phyloP scores from a whole-genome alignment of 1,140 invertebrate species.

The Gonioctena quinquepunctata region DNA sequence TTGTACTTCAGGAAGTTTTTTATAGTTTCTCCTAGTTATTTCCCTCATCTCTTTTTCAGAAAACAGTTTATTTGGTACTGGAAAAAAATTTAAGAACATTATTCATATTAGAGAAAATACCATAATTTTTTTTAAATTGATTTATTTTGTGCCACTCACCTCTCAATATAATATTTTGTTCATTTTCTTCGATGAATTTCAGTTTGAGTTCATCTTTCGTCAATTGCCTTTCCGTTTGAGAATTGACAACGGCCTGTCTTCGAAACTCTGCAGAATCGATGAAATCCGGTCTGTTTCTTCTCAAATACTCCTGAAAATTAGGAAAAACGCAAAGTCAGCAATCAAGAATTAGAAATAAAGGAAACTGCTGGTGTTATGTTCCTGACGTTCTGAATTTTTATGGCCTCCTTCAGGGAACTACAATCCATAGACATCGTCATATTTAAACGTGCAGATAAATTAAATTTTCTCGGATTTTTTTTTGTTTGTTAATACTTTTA shows the following conservation, averaged over 20 bases:
- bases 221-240: constrained; percentile 40
- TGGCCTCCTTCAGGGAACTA: too few species aligned
- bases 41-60: constrained; percentile 48
- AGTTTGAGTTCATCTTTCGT: constrained; percentile 43
- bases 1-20: constrained; percentile 50
- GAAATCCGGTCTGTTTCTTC: constrained; percentile 47
- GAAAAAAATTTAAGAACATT: too few species aligned
- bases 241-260: constrained; percentile 40
- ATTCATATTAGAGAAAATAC: too few species aligned
- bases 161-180: not conserved
- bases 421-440: too few species aligned
- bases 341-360: too few species aligned
- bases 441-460: too few species aligned
- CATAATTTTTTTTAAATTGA: too few species aligned
- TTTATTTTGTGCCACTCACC: not conserved
- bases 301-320: constrained; percentile 48
- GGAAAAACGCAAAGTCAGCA: too few species aligned
- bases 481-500: too few species aligned
- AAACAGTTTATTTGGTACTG: constrained; percentile 34
- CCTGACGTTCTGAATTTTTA: too few species aligned
- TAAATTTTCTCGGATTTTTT: too few species aligned
- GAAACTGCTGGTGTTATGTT: too few species aligned
- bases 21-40: constrained; percentile 47
- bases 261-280: constrained; percentile 45
- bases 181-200: constrained; percentile 33